Conservation (phyloP, 2,113 vertebrate genomes). For the Sisor rabdophorus region DNA sequence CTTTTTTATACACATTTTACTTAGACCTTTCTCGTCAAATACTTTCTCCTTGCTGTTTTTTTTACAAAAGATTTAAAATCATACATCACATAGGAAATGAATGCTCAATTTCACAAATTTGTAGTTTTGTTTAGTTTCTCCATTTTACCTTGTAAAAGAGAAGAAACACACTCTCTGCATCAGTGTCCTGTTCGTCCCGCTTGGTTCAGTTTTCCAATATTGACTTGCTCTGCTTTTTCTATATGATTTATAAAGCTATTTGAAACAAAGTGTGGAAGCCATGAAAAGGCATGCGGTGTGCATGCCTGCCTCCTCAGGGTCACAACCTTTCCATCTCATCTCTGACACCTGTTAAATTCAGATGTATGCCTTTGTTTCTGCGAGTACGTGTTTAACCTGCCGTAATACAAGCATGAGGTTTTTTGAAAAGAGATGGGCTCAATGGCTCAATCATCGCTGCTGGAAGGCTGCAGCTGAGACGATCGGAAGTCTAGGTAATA, state of each 20-base stretch:
- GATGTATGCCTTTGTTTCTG: conserved; percentile 36
- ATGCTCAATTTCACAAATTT: background rate
- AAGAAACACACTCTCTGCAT: background rate
- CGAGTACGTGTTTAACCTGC: conserved; percentile 7
- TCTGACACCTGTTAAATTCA: conserved; percentile 40
- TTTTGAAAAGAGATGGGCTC: background rate
- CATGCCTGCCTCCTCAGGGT: conserved; percentile 20
- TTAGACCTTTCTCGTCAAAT: background rate
- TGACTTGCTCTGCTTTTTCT: conserved; percentile 6
- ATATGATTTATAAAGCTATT: conserved; percentile 50
- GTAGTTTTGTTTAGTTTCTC: background rate
- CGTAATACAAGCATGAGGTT: background rate
- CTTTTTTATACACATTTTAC: background rate
- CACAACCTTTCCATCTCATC: conserved; percentile 30
- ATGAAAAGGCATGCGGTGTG: background rate
- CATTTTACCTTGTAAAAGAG: background rate
- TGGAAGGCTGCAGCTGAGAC: background rate
- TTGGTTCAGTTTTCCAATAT: conserved; percentile 3
- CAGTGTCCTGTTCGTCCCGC: conserved; percentile 11
- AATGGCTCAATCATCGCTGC: background rate
- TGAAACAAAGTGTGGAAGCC: conserved; percentile 29
- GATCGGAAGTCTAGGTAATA: conserved; percentile 25
- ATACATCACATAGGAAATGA: background rate
- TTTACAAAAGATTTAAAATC: background rate
- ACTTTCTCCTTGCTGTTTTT: background rate